Evolutionary conservation across 2,797 vertebrate species (phyloP).

Genomic region (Myripristis jacobus): DNA sequence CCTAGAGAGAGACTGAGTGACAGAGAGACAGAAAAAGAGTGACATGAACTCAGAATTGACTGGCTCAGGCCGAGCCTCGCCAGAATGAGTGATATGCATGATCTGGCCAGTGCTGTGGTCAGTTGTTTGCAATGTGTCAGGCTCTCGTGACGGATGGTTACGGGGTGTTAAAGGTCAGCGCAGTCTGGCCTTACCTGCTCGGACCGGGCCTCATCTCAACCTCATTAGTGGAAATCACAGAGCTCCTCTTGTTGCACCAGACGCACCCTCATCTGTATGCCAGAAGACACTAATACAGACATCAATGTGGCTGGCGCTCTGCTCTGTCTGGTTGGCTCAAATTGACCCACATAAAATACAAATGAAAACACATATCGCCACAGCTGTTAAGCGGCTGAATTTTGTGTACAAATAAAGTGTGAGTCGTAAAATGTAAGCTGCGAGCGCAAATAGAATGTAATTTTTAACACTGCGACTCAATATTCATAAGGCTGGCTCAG

Average conservation of each 20-base stretch:
- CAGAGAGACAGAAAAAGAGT: not conserved
- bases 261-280: constrained; percentile 69
- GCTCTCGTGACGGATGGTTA: constrained; percentile 57
- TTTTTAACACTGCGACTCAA: constrained; percentile 41
- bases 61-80: not conserved
- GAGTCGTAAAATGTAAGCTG: constrained; percentile 12
- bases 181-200: constrained; percentile 52
- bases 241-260: constrained; percentile 42
- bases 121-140: constrained; percentile 54
- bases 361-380: constrained; percentile 35
- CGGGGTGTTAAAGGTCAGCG: constrained; percentile 64
- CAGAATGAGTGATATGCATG: constrained; percentile 20
- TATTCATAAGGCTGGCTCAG: constrained; percentile 32
- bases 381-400: constrained; percentile 14
- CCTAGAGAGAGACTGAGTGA: constrained; percentile 1
- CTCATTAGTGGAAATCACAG: constrained; percentile 73
- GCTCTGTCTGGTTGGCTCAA: constrained; percentile 53
- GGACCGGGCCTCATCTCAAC: constrained; percentile 45
- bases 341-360: constrained; percentile 51
- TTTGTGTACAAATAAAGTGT: no score
- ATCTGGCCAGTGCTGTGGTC: not conserved
- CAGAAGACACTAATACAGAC: constrained; percentile 59
- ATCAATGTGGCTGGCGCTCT: constrained; percentile 44
- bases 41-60: constrained; percentile 29
- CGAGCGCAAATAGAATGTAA: constrained; percentile 21